Evolutionary conservation across 2,888 invertebrate genomes (phyloP).

Genomic region (Diarsia rubi): DNA sequence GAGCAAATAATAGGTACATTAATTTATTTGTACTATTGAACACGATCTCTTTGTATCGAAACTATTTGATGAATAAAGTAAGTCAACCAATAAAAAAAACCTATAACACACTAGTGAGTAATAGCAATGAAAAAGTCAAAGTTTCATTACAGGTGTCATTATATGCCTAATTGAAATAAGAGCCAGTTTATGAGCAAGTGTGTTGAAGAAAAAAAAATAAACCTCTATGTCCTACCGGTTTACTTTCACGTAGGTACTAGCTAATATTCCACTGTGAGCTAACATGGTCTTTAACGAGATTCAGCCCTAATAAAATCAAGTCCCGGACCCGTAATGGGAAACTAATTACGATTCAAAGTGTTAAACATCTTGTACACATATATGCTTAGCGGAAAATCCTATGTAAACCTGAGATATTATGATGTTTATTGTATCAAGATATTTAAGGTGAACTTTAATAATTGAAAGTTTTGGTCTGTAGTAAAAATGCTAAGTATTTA

Average conservation of each 20-base stretch:
- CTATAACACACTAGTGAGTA: too few relatives aligned
- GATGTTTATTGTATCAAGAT: conserved; percentile 27
- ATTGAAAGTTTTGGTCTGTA: not conserved
- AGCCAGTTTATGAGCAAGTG: too few relatives aligned
- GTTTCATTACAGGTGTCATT: too few relatives aligned
- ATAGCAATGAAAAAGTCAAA: too few relatives aligned
- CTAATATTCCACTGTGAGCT: conserved; percentile 30
- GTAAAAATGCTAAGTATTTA: not conserved
- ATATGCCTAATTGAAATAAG: too few relatives aligned
- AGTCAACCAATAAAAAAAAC: too few relatives aligned
- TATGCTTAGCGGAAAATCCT: conserved; percentile 40
- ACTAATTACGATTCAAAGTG: conserved; percentile 60
- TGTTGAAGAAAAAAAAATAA: not conserved
- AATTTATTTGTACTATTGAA: too few relatives aligned
- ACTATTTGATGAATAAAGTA: too few relatives aligned
- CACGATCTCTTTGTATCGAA: too few relatives aligned
- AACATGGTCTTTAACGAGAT: conserved; percentile 57
- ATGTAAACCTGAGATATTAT: conserved; percentile 36
- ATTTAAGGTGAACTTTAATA: not conserved
- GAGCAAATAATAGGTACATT: too few relatives aligned
- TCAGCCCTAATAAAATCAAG: conserved; percentile 64
- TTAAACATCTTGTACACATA: conserved; percentile 39
- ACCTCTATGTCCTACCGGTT: not conserved
- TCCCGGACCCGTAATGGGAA: conserved; percentile 54
- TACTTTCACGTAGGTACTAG: not conserved